These are phyloP conservation scores for Apteryx owenii DNA, from an alignment of 2,113 vertebrate genomes.

Conservation along the genomic window DNA sequence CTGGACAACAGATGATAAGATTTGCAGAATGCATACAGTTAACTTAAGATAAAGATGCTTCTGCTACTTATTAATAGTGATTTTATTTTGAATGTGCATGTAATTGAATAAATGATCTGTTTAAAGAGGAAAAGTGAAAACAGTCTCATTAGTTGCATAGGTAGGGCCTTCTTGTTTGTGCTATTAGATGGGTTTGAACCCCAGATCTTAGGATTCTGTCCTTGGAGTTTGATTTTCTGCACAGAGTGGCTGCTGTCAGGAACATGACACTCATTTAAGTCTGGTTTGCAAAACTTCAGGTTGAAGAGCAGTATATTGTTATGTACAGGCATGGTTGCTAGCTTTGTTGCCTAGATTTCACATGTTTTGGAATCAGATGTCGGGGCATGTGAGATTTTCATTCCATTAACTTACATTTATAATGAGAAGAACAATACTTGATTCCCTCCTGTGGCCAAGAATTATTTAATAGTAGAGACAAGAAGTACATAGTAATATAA, in stretches of 20 bases:
- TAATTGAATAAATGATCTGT: not conserved
- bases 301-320: not conserved
- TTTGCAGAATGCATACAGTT: not conserved
- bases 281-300: not conserved
- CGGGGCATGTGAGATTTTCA: not conserved
- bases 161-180: not conserved
- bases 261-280: not conserved
- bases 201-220: not conserved
- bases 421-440: not conserved
- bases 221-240: not conserved
- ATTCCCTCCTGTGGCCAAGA: not conserved
- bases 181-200: not conserved
- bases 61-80: not conserved
- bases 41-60: not conserved
- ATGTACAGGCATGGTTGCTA: not conserved
- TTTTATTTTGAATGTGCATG: not conserved
- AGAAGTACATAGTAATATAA: not conserved
- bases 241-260: not conserved
- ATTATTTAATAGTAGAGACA: not conserved
- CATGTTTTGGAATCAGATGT: not conserved
- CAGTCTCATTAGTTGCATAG: not conserved
- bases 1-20: not conserved
- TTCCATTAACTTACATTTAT: not conserved
- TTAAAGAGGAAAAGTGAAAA: not conserved
- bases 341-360: not conserved